Percentiles rank a stretch among this genome's conserved stretches.
phyloP scores from a whole-genome alignment of 1,140 invertebrate species.

The Protaetia brevitarsis region DNA sequence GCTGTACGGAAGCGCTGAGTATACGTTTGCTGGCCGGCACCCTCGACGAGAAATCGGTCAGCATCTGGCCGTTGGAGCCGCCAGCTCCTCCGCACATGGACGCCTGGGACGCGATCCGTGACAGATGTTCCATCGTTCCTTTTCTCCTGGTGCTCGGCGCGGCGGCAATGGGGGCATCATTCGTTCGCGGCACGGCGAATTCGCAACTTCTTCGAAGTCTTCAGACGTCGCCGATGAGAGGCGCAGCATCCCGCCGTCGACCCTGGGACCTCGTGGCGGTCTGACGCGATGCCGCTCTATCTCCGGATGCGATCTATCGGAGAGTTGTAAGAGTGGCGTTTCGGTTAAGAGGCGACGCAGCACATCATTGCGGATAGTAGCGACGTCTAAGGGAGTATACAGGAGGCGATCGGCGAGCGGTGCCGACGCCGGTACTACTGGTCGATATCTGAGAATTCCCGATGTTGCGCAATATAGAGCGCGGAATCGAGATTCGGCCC shows the following conservation, averaged over 20 bases:
- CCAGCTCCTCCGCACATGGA: constrained; percentile 39
- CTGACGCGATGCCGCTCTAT: constrained; percentile 25
- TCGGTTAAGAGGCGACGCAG: too few relatives aligned
- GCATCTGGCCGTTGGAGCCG: constrained; percentile 37
- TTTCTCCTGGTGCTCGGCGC: constrained; percentile 6
- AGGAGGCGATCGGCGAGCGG: background rate
- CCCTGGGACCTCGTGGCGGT: background rate
- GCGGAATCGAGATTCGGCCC: background rate
- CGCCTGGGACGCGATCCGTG: constrained; percentile 45
- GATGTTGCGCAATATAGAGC: background rate
- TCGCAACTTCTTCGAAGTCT: background rate
- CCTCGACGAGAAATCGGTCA: constrained; percentile 38
- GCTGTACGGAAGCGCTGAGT: constrained; percentile 33
- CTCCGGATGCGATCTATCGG: background rate
- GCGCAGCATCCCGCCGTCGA: constrained; percentile 27
- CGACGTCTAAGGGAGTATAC: too few relatives aligned
- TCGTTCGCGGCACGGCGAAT: background rate
- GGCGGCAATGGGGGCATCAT: background rate
- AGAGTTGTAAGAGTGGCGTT: background rate
- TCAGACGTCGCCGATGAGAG: constrained; percentile 13
- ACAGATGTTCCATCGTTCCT: constrained; percentile 32
- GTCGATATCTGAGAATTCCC: constrained; percentile 17
- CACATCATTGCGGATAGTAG: too few relatives aligned
- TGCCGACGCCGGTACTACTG: background rate
- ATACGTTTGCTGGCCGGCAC: constrained; percentile 41